Percentiles rank a stretch among this genome's conserved stretches.
Evolutionary conservation across 2,113 vertebrate genomes (phyloP).

Genomic region (Scartelaos histophorus): DNA sequence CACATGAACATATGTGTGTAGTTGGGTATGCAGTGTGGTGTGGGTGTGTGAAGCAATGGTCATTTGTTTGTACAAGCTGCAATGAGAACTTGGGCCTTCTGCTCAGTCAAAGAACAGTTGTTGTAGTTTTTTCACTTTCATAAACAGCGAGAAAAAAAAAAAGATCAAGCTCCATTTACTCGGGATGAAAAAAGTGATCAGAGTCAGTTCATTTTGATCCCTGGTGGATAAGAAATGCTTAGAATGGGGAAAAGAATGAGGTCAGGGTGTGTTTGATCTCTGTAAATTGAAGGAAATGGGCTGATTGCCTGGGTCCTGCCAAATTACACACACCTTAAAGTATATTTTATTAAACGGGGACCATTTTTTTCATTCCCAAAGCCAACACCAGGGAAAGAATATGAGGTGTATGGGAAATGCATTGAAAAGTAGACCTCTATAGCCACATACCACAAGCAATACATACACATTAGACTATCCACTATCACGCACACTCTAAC

Average conservation of each 20-base stretch:
- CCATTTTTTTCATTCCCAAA: background rate
- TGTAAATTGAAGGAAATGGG: conserved; percentile 28
- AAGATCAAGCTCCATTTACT: conserved; percentile 9
- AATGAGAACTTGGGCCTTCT: conserved; percentile 33
- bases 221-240: conserved; percentile 34
- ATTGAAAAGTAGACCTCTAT: background rate
- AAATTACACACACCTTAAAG: conserved; percentile 11
- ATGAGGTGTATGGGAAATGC: background rate
- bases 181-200: conserved; percentile 10
- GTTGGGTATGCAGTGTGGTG: conserved; percentile 8
- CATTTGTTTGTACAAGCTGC: conserved; percentile 20
- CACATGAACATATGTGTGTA: conserved; percentile 29
- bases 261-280: conserved; percentile 51
- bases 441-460: background rate
- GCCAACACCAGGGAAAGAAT: background rate
- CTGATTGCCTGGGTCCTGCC: conserved; percentile 25
- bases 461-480: background rate
- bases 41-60: conserved; percentile 19
- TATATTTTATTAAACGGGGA: background rate
- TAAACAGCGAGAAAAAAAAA: background rate
- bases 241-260: conserved; percentile 40
- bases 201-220: conserved; percentile 28
- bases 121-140: conserved; percentile 15
- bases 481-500: background rate
- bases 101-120: conserved; percentile 17